phyloP scores from a whole-genome alignment of 2,113 vertebrate genomes.

The Engystomops pustulosus region DNA sequence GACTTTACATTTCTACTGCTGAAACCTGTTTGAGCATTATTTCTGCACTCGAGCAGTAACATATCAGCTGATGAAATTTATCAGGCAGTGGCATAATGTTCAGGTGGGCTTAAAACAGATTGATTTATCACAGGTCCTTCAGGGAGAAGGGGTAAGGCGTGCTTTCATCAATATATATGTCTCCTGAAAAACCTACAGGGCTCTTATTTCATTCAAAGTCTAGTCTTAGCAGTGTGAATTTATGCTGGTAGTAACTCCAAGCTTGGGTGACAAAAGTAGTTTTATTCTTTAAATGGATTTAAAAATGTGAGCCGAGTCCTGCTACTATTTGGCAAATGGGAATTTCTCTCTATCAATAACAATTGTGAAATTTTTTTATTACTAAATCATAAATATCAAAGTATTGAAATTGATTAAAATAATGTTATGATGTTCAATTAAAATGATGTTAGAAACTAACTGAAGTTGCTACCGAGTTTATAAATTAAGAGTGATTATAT shows the following conservation, averaged over 20 bases:
- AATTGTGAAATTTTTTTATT: not conserved
- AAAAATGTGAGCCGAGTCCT: conserved; percentile 24
- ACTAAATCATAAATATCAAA: no score
- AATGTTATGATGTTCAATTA: no score
- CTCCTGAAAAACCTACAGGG: conserved; percentile 51
- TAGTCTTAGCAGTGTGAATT: conserved; percentile 45
- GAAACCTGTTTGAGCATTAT: conserved; percentile 19
- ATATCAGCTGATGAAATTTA: conserved; percentile 44
- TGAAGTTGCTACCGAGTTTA: no score
- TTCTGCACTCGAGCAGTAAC: conserved; percentile 42
- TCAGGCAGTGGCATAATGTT: conserved; percentile 50
- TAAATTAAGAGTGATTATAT: no score
- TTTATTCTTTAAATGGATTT: conserved; percentile 45
- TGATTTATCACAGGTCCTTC: conserved; percentile 54
- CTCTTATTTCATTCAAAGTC: conserved; percentile 56
- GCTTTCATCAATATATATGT: conserved; percentile 60
- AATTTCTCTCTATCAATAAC: no score
- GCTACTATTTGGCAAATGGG: not conserved
- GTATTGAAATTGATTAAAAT: no score
- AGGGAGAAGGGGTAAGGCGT: conserved; percentile 49
- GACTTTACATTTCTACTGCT: conserved; percentile 14
- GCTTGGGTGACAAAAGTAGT: conserved; percentile 41
- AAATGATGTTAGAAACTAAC: no score
- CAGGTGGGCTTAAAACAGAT: conserved; percentile 54
- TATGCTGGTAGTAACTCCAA: conserved; percentile 50